Evolutionary conservation across 2,797 vertebrate species (phyloP), one percentile per base, ranked within the genome.

Genomic region (Hippoglossus hippoglossus): DNA sequence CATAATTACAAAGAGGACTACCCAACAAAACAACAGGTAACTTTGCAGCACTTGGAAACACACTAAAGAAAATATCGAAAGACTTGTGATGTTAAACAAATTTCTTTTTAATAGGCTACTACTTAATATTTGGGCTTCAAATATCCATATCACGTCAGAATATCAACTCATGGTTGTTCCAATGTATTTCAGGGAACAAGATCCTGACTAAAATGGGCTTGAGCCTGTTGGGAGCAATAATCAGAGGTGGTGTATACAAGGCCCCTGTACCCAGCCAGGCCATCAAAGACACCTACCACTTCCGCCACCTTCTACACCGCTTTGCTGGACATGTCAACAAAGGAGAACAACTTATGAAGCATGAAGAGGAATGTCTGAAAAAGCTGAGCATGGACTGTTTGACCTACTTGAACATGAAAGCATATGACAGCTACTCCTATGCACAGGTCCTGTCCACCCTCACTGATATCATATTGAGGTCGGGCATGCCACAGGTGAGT

Each of bases 151-250:
- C 44, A 46, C 0, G 0, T 46, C 12, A 61, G 18, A 15, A 25
- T 1, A 36, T 53, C n/a, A 36, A 39, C 8, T 61, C 2, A 22
- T 5, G 11, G 58, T 24, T 74, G 28, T 21, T 62, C 2, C 2
- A 4, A 21, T 80, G 8, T 78, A 50, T 82, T 84, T 75, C 88
- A 83, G 95, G 95, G 12, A 97, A 97, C 69, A 58, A 82, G 34
- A 91, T 96, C 63, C 87, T 97, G 58, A 95, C 94, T 71, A 81
- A 90, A 72, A 94, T 96, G 89, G 95, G 96, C 9, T 71, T 96
- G 71, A 93, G 89, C 18, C 25, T 96, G 39, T 52, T 94, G 75
- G 71, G 36, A 6, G 2, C 2, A 3, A 86, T 59, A 0, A 8
- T 96, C 10, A 0, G 0, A 0, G 44, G 41, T 1, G 82, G 73